These are phyloP conservation scores for Plebejus anna DNA, from an alignment of 2,888 invertebrate species.

Conservation along the genomic window DNA sequence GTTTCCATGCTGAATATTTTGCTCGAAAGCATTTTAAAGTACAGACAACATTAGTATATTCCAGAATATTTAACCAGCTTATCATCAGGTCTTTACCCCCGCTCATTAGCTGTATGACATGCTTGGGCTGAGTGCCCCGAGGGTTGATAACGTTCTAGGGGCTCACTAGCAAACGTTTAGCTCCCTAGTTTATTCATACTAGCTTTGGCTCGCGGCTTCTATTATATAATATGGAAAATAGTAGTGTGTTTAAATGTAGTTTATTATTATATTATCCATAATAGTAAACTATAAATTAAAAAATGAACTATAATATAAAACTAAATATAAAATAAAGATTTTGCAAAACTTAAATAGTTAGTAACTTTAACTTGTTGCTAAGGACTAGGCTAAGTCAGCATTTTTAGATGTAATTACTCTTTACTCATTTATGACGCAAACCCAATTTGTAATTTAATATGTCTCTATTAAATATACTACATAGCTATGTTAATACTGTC, in stretches of 20 bases:
- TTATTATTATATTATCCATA: no score
- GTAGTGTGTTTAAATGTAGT: no score
- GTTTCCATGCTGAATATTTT: not conserved
- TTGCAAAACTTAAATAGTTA: no score
- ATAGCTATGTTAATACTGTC: not conserved
- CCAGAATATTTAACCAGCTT: constrained; percentile 11
- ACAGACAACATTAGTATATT: not conserved
- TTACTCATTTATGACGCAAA: no score
- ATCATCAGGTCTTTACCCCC: constrained; percentile 23
- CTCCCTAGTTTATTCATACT: constrained; percentile 13
- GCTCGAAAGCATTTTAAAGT: not conserved
- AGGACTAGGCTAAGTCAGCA: no score
- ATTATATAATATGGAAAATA: no score
- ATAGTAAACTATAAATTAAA: no score
- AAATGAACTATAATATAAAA: no score
- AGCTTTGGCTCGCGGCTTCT: constrained; percentile 3
- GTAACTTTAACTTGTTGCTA: no score
- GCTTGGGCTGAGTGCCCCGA: constrained; percentile 18
- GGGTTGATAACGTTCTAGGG: constrained; percentile 16
- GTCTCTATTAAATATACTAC: not conserved
- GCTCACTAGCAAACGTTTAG: constrained; percentile 14
- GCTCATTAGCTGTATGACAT: constrained; percentile 26
- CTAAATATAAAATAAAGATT: no score
- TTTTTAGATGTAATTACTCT: no score
- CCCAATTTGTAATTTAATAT: not conserved